Evolutionary conservation across 1,140 invertebrate genomes (phyloP).

Genomic region (Drosophila tsacasi): DNA sequence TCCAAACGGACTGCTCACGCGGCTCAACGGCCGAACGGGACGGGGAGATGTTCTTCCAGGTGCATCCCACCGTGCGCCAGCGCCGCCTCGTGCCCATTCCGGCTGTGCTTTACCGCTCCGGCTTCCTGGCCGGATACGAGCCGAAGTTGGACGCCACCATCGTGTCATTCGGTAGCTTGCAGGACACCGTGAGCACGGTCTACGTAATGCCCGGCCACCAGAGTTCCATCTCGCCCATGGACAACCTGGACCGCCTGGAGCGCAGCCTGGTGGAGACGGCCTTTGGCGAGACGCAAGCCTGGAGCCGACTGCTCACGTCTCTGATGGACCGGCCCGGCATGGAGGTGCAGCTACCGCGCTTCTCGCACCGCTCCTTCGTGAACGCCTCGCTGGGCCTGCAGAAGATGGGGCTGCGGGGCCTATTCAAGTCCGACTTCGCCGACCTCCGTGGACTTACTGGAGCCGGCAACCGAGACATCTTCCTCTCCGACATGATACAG

Average conservation of each 20-base stretch:
- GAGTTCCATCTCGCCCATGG: slow-evolving; percentile 90
- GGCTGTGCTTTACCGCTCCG: slow-evolving; percentile 90
- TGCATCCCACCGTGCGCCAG: slow-evolving; percentile 91
- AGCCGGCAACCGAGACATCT: slow-evolving; percentile 89
- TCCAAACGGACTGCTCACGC: slow-evolving; percentile 91
- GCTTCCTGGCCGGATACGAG: slow-evolving; percentile 93
- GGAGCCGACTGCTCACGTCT: slow-evolving; percentile 90
- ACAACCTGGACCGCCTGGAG: slow-evolving; percentile 90
- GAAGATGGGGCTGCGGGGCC: slow-evolving; percentile 91
- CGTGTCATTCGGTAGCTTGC: slow-evolving; percentile 89
- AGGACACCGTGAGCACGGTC: slow-evolving; percentile 91
- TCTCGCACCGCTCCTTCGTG: slow-evolving; percentile 92
- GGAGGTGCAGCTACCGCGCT: slow-evolving; percentile 93
- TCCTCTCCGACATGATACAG: slow-evolving; percentile 92
- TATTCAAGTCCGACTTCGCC: slow-evolving; percentile 90
- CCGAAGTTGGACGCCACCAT: slow-evolving; percentile 92
- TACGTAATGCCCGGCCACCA: slow-evolving; percentile 93
- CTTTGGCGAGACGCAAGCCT: slow-evolving; percentile 88
- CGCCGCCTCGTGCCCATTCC: slow-evolving; percentile 92
- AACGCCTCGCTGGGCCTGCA: slow-evolving; percentile 91
- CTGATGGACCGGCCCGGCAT: slow-evolving; percentile 90
- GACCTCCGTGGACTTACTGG: slow-evolving; percentile 93
- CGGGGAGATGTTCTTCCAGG: slow-evolving; percentile 94
- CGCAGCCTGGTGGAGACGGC: slow-evolving; percentile 88
- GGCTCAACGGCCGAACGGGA: slow-evolving; percentile 90